Evolutionary conservation across 2,888 invertebrate species (phyloP), one percentile per base, ranked within the genome.

Genomic region (Caradrina kadenii): DNA sequence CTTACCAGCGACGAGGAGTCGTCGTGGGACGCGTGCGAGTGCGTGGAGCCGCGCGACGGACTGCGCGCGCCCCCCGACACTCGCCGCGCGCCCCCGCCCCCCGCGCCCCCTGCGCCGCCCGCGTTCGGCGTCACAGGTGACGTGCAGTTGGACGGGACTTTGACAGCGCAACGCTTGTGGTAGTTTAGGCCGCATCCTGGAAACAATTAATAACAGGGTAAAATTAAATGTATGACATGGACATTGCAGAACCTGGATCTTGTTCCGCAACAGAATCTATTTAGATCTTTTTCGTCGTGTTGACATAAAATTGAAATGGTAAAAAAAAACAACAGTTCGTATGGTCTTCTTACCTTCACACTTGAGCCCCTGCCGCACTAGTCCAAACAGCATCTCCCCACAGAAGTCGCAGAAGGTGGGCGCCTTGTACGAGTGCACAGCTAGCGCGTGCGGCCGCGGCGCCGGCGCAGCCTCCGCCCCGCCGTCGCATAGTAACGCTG

Each of bases 351-450:
- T 84, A 99, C 99, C 99, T 97, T 99, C 99, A 95, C 99, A 99
- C 96, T 99, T 99, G 85, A 99, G 97, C 78, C 99, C 99, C 96
- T 99, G 99, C 68, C 99, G 97, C 78, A 99, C 99, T 81, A 99
- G 97, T 5, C 99, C 99, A 96, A 99, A 99, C 45, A 99, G 97
- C 99, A 99, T 99, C 96, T 99, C 99, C 49, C 99, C 99, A 95
- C 99, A 99, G 96, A 99, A 99, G 96, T 99, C 99, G 96, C 99
- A 99, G 96, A 99, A 99, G 79, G 99, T 99, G 76, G 99, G 99
- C 83, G 98, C 98, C 96, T 99, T 99, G 96, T 99, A 99, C 35
- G 99, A 99, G 96, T 99, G 99, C 81, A 99, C 99, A 84, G 98
- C 97, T 69, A 99, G 97, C 82, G 98, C 97, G 96, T 99, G 99